phyloP scores from a whole-genome alignment of 2,113 vertebrate genomes.

The Lophochroa leadbeateri region DNA sequence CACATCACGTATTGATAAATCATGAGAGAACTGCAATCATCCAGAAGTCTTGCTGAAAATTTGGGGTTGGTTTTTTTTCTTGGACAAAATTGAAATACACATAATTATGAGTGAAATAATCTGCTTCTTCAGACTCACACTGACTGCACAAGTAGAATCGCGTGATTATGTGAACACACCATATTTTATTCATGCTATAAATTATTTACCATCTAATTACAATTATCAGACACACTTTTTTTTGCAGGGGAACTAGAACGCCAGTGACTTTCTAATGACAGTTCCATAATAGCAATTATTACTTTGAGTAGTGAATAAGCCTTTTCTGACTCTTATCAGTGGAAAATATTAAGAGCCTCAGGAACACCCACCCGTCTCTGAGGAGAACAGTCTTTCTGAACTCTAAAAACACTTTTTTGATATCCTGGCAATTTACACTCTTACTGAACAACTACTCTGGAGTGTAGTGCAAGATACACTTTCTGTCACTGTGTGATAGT shows the following conservation, averaged over 20 bases:
- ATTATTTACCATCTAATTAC: background rate
- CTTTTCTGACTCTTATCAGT: background rate
- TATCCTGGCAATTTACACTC: background rate
- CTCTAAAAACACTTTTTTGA: background rate
- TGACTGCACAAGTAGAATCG: background rate
- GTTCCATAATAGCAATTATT: background rate
- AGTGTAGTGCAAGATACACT: background rate
- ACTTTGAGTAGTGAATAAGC: background rate
- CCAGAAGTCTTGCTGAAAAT: background rate
- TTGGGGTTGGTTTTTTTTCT: background rate
- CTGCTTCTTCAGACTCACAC: background rate
- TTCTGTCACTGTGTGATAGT: background rate
- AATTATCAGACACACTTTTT: background rate
- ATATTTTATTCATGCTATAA: background rate
- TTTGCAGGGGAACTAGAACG: background rate
- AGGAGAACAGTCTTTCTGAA: background rate
- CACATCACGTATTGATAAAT: fast-evolving
- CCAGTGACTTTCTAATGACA: background rate
- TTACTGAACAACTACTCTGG: background rate
- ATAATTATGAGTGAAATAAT: background rate
- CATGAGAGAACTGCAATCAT: background rate
- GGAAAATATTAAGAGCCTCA: background rate
- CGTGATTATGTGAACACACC: background rate
- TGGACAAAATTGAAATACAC: background rate
- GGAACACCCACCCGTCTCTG: background rate